Base-by-base conservation (phyloP, 2,888 invertebrate genomes). In the Andrena flavipes region DNA sequence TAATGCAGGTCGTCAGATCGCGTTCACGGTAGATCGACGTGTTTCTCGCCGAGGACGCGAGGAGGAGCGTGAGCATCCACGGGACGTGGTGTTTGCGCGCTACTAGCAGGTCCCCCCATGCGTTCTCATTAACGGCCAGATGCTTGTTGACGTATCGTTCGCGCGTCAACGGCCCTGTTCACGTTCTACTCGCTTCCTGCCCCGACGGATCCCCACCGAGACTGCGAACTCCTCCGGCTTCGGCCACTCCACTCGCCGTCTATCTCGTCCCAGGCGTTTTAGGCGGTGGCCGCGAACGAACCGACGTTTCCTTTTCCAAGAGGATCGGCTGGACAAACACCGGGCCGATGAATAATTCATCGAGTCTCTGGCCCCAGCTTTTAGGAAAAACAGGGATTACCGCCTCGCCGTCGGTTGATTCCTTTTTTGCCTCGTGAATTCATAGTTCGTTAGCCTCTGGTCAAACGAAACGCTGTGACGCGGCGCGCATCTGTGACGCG, bases 301-400 rank as follows among this genome's bases (percentile, higher is more conserved):
- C 48, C 30, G 13, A 35, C 10, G 48, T 59, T 65, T 62, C 26
- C n/a, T n/a, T 76, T 70, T 63, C 29, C 16, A 35, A 69, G 76
- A 51, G 71, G 70, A 79, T 69, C 77, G 74, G 54, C 49, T 48
- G 74, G 48, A 75, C 76, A 82, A 79, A 72, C 76, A 77, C 83
- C 77, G 69, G 62, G 75, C 67, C 13, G 56, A 81, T 89, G 89
- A 89, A 89, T 89, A 88, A 89, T 89, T 87, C 88, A 89, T 86
- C 68, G 85, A 81, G 84, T 63, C 76, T n/a, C 70, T 71, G 64
- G 42, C 70, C 70, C 63, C 74, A 54, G 68, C 76, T 84, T 87
- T 74, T 54, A 79, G 65, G 83, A 83, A 76, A 76, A 86, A 88
- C 75, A 54, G 23, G 59, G 49, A 56, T 75, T 75, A 77, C 68